Base-by-base conservation (phyloP, 2,888 invertebrate species). In the Gymnoscelis rufifasciata region DNA sequence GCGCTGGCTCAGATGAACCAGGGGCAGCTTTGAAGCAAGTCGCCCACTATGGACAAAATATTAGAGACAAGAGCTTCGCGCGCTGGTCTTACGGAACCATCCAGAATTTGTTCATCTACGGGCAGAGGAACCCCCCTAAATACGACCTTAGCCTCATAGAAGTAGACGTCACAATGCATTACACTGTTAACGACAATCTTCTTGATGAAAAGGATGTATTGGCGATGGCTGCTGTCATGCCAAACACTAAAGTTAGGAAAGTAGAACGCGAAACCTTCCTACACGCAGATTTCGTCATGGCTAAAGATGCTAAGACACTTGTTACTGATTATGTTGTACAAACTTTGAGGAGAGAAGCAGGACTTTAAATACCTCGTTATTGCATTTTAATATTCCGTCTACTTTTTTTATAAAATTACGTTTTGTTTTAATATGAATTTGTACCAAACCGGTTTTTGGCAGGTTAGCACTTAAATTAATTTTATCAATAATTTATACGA, bases 21-120 rank as follows among this genome's bases (percentile, higher is more conserved):
- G 82, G 83, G 1, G 78, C 71, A 7, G 56, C 82, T 0, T 13
- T 80, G 0, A 83, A 82, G 44, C 82, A 83, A 62, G 26, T 76
- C 0, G 82, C 74, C 0, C 83, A 82, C 51, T 84, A 64, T 43
- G 82, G 82, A 0, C 84, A 84, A 56, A 82, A 79, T 47, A 68
- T 84, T 8, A 64, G 74, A 36, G 75, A 74, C 46, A 66, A 60
- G 51, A 28, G 47, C 1, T 84, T 84, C 60, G 62, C 74, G 7
- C 59, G 77, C 15, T 84, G 73, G 70, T 59, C 76, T 31, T 72
- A 64, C 37, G 78, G 77, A 3, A 0, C 43, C 0, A 3, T 56
- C 4, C 48, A 26, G n/a, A 84, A 83, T 43, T 3, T 64, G 1
- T 11, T 42, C 2, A 37, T 43, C 0, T 84, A 84, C 42, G 74